These are phyloP conservation scores for Hirtodrosophila histrioides DNA, from an alignment of 2,888 invertebrate genomes.

Conservation along the genomic window DNA sequence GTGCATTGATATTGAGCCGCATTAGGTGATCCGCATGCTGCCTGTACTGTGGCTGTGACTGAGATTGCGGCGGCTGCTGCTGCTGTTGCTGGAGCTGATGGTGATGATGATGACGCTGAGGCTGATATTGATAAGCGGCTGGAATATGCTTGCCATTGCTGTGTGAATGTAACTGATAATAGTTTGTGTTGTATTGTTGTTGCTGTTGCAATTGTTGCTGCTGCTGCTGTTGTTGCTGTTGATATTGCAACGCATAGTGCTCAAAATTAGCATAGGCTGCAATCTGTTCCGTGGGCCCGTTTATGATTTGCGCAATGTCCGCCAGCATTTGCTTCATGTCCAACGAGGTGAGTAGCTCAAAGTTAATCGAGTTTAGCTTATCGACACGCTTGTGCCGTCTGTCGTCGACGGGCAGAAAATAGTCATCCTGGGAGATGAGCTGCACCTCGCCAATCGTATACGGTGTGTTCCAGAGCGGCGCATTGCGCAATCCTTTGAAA, in stretches of 20 bases:
- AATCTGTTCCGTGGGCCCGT: slow-evolving; percentile 68
- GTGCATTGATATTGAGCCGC: slow-evolving; percentile 66
- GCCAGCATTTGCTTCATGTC: slow-evolving; percentile 89
- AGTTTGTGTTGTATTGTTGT: slow-evolving; percentile 56
- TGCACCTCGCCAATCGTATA: slow-evolving; percentile 84
- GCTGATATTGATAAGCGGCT: slow-evolving; percentile 40
- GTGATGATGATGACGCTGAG: slow-evolving; percentile 20
- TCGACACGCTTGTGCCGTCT: slow-evolving; percentile 87
- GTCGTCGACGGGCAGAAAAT: slow-evolving; percentile 89
- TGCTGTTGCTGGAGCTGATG: slow-evolving; percentile 41
- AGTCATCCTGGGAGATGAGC: slow-evolving; percentile 90
- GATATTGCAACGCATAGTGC: slow-evolving; percentile 71
- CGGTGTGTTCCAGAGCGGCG: slow-evolving; percentile 79
- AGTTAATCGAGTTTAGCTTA: slow-evolving; percentile 90
- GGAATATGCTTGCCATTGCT: slow-evolving; percentile 33
- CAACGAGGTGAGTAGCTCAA: slow-evolving; percentile 89
- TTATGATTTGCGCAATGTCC: slow-evolving; percentile 85
- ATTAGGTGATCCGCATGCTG: slow-evolving; percentile 53
- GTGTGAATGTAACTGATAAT: slow-evolving; percentile 47
- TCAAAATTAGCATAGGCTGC: slow-evolving; percentile 70
- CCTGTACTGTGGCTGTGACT: slow-evolving; percentile 41
- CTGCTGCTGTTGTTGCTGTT: slow-evolving; percentile 63
- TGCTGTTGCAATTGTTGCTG: slow-evolving; percentile 57
- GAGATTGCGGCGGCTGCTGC: slow-evolving; percentile 46
- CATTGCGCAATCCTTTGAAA: slow-evolving; percentile 76